Evolutionary conservation across 2,113 vertebrate species (phyloP).

Genomic region (Ivindomyrus marchei): DNA sequence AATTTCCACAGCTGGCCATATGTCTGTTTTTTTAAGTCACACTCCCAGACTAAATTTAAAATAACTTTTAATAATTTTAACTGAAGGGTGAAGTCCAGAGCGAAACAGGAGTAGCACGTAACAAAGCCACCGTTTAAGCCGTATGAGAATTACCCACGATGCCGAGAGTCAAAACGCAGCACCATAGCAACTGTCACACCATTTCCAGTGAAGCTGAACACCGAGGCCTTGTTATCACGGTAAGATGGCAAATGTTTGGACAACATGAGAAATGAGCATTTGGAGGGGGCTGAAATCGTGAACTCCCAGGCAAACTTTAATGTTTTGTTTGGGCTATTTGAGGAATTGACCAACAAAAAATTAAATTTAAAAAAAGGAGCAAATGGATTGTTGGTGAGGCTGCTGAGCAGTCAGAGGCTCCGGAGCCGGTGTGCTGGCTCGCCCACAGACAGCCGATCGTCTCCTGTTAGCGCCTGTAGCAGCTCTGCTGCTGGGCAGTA

Average conservation of each 20-base stretch:
- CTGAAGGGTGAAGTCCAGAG: not conserved
- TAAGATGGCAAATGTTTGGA: not conserved
- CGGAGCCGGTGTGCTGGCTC: not conserved
- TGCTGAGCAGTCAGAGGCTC: not conserved
- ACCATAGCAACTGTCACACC: not conserved
- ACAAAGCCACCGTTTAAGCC: constrained; percentile 6
- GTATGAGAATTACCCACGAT: not conserved
- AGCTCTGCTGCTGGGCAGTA: not conserved
- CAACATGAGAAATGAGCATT: not conserved
- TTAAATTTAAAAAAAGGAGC: not conserved
- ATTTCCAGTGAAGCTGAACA: not conserved
- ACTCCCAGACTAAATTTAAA: not conserved
- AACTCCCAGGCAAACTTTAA: not conserved
- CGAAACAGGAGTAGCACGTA: not conserved
- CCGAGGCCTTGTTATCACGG: not conserved
- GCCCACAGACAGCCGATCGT: not conserved
- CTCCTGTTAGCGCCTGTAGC: not conserved
- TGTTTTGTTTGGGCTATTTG: not conserved
- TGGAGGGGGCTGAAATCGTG: not conserved
- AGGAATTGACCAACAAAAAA: not conserved
- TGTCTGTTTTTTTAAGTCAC: constrained; percentile 1
- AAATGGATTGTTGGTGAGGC: not conserved
- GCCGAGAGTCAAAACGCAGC: not conserved
- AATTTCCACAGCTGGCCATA: not conserved
- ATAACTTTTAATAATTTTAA: not conserved